Percentiles rank a stretch among this genome's conserved stretches.
These are phyloP conservation scores for Aquatica leii DNA, from an alignment of 2,888 invertebrate species.

Conservation along the genomic window DNA sequence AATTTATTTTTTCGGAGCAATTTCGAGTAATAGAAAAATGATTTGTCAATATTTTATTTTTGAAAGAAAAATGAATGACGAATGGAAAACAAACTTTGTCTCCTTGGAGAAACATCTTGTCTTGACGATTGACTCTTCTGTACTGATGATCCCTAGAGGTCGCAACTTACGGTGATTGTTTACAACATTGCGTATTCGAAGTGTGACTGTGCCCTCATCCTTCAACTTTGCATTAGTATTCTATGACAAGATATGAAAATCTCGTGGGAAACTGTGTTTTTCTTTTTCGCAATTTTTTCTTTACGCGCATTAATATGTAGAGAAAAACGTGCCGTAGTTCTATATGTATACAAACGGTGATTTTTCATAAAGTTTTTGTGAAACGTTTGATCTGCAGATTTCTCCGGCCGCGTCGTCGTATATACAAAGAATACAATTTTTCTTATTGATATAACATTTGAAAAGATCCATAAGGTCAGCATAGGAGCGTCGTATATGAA, in stretches of 20 bases:
- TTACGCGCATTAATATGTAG: constrained; percentile 2
- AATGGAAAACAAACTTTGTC: constrained; percentile 8
- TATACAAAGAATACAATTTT: constrained; percentile 33
- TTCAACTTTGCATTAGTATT: constrained; percentile 40
- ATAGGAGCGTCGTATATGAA: constrained; percentile 27
- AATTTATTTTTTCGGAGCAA: too few species aligned
- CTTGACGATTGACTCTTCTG: constrained; percentile 31
- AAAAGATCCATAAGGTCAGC: constrained; percentile 35
- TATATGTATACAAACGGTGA: constrained; percentile 28
- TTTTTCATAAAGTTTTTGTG: constrained; percentile 37
- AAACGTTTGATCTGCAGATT: constrained; percentile 18
- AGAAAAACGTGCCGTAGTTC: too few species aligned
- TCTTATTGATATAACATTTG: constrained; percentile 31
- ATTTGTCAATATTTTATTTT: too few species aligned
- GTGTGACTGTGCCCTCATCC: constrained; percentile 31
- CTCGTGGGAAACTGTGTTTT: constrained; percentile 29
- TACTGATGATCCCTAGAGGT: constrained; percentile 21
- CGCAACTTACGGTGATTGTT: constrained; percentile 39
- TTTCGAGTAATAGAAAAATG: too few species aligned
- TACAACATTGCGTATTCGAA: constrained; percentile 40
- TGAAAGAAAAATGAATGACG: constrained; percentile 16
- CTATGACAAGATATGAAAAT: constrained; percentile 35
- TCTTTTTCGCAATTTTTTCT: constrained; percentile 13
- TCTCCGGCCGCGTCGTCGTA: constrained; percentile 29
- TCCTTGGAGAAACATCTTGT: constrained; percentile 17